phyloP scores from a whole-genome alignment of 1,140 invertebrate genomes.

The Plodia interpunctella region DNA sequence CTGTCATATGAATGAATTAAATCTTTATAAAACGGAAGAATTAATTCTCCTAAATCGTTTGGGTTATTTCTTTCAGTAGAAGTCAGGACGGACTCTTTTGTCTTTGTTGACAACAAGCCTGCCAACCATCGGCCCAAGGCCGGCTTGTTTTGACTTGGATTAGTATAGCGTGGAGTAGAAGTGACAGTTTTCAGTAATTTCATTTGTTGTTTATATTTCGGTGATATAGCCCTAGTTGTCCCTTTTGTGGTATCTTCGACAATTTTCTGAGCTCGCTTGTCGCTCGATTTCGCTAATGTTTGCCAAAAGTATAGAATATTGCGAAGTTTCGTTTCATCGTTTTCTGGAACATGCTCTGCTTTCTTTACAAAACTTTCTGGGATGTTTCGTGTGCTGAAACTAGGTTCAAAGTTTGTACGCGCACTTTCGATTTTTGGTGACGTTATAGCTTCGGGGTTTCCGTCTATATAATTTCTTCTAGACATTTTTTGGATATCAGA shows the following conservation, averaged over 20 bases:
- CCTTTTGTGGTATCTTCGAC: background rate
- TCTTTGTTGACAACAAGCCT: background rate
- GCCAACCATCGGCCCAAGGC: background rate
- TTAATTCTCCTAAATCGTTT: background rate
- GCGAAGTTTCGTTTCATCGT: background rate
- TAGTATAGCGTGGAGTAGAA: background rate
- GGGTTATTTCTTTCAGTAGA: background rate
- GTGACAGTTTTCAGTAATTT: background rate
- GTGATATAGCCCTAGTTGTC: background rate
- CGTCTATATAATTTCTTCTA: background rate
- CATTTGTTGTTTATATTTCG: background rate
- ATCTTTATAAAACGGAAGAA: background rate
- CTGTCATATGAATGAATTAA: background rate
- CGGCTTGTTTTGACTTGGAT: background rate
- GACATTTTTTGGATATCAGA: background rate
- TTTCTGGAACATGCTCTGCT: background rate
- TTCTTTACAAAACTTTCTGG: too few species aligned
- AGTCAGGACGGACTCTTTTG: background rate
- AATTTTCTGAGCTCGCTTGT: too few species aligned
- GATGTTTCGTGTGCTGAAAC: background rate
- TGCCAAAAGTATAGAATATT: background rate
- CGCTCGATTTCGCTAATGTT: background rate
- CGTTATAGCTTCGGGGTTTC: background rate
- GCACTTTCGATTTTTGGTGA: background rate
- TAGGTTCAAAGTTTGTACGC: background rate